phyloP scores from a whole-genome alignment of 2,113 vertebrate genomes.

The Antechinus flavipes region DNA sequence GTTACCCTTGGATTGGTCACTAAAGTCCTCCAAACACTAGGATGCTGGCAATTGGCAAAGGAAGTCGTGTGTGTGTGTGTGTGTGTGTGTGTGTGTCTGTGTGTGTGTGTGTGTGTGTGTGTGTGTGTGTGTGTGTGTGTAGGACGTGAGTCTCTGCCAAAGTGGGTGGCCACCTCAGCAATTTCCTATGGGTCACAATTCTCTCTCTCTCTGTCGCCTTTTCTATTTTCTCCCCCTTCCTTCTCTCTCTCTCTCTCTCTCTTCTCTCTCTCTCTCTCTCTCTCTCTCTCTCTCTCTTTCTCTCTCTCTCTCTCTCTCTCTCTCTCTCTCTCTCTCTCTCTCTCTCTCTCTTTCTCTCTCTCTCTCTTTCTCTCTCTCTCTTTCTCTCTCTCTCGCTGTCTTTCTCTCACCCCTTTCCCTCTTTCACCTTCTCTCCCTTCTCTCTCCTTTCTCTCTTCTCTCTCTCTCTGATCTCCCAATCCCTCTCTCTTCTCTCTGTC shows the following conservation, averaged over 20 bases:
- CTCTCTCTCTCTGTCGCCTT: background rate
- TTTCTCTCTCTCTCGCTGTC: no score
- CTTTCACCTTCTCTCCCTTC: no score
- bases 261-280: background rate
- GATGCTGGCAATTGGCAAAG: background rate
- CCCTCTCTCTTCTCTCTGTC: background rate
- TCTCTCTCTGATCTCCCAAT: no score
- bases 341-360: background rate
- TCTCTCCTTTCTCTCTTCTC: background rate
- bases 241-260: no score
- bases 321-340: no score
- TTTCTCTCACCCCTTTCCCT: no score
- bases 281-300: no score
- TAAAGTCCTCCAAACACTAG: background rate
- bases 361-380: background rate
- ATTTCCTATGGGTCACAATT: background rate
- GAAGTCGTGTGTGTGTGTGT: background rate
- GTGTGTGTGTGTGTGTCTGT: background rate
- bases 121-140: no score
- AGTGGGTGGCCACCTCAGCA: background rate
- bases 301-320: no score
- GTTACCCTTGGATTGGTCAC: background rate
- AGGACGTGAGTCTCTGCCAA: background rate
- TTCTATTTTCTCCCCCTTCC: no score
- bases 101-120: no score